Evolutionary conservation across 2,888 invertebrate species (phyloP), one percentile per base, ranked within the genome.

Genomic region (Linyphia triangularis): DNA sequence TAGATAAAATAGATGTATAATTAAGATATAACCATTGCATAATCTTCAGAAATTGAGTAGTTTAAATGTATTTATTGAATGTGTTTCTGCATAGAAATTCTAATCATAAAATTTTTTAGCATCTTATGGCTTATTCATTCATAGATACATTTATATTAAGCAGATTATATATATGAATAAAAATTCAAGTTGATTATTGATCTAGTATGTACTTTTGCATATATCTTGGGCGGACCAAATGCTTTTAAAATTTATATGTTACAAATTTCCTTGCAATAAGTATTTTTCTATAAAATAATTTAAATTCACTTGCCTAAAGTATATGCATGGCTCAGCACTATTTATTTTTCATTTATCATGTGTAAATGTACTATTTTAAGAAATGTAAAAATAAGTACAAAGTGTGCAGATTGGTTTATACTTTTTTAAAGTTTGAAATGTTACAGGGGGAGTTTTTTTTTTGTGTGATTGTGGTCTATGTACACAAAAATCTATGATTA

Each of bases 201-300:
- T 51, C 16, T 16, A 51, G 24, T 70, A 10, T 70, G 43, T 26
- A 43, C 26, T 43, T 43, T 37, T 26, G 16, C 43, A 26, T 24
- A 51, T 51, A n/a, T 43, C 16, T n/a, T 77, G 61, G 61, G 24
- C 40, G 77, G 77, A 77, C 63, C 63, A 77, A 77, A 33, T 57
- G 33, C 24, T 61, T 19, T 77, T 75, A 40, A 77, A 63, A 77
- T 30, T 73, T 19, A n/a, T 10, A 16, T 51, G 16, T 22, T 57
- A 77, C n/a, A 70, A 43, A 24, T 77, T 28, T 77, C 63, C 24
- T 37, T 77, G 40, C 63, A 77, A 63, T 77, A n/a, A 61, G 16
- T 77, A 77, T 63, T 77, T 77, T 77, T 77, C 61, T 63, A 77
- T 40, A 19, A 33, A 30, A 67, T 67, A 33, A 67, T 33, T 69